These are phyloP conservation scores for Euwallacea fornicatus DNA, from an alignment of 1,140 invertebrate species.

Conservation along the genomic window DNA sequence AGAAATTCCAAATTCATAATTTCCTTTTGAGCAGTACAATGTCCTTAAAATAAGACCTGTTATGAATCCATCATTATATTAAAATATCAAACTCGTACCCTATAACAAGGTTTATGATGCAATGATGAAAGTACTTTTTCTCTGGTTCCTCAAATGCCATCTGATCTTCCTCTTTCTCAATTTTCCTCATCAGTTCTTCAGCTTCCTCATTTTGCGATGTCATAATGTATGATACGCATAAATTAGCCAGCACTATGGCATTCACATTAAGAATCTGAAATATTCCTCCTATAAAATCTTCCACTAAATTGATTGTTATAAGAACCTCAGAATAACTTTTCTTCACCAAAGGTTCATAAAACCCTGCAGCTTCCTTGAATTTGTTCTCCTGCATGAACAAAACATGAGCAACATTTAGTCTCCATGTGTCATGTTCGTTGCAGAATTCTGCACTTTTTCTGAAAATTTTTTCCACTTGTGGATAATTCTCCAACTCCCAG, in stretches of 20 bases:
- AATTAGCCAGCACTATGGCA: conserved; percentile 95
- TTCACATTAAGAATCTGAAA: conserved; percentile 87
- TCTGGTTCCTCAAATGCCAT: conserved; percentile 91
- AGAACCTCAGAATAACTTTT: conserved; percentile 91
- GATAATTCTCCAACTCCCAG: conserved; percentile 96
- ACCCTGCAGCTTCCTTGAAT: conserved; percentile 96
- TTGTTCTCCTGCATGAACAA: conserved; percentile 99
- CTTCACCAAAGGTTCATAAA: conserved; percentile 98
- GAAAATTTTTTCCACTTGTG: conserved; percentile 92
- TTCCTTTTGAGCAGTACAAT: conserved; percentile 97
- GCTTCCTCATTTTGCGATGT: conserved; percentile 98
- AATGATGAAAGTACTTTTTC: conserved; percentile 95
- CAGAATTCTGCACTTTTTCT: conserved; percentile 97
- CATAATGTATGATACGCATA: conserved; percentile 99
- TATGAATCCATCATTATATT: conserved; percentile 3
- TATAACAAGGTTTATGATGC: conserved; percentile 98
- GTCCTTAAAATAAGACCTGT: conserved; percentile 61
- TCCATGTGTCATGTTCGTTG: conserved; percentile 96
- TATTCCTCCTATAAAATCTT: background rate
- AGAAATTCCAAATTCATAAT: conserved; percentile 99
- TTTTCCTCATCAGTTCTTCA: conserved; percentile 97
- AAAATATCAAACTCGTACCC: conserved; percentile 60
- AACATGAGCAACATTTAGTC: conserved; percentile 97
- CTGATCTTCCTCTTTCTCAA: conserved; percentile 97
- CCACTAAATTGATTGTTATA: background rate